Base-by-base conservation (phyloP, 92 coral and sea anemone species). In the Actinernus sp. region DNA sequence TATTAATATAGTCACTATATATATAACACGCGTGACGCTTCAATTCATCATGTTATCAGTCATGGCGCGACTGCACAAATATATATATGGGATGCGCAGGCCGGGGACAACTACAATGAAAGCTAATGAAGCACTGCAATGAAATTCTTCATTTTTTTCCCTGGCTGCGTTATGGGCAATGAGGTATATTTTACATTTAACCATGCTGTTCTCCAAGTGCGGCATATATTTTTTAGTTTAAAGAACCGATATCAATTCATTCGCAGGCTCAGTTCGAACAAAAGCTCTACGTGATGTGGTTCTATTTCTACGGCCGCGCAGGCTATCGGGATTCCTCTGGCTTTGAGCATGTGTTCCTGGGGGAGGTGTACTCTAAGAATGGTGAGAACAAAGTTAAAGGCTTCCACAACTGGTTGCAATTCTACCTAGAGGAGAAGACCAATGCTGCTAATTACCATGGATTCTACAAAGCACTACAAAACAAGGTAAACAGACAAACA, bases 271-370 rank as follows among this genome's bases (percentile, higher is more conserved):
- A 60, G 20, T 81, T 81, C 41, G 62, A 63, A 39, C 32, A 43
- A 13, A 34, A 37, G 31, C 81, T 81, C 13, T 32, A 81, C 11
- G 59, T 38, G 27, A 81, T 72, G 68, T 81, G 87, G 87, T 65
- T 81, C 53, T 81, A 81, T 49, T 72, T 81, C 31, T 81, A 81
- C 45, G 34, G 26, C 13, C 81, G 87, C 31, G 55, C 49, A 7
- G 81, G 56, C 13, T 73, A 63, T 27, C 47, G 87, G 39, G 87
- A 81, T 49, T 81, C 87, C 11, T 81, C 87, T 18, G 87, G 87
- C 30, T 72, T 81, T 40, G 87, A 81, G 46, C 87, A 81, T 58
- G 87, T 81, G 60, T 81, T 81, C 40, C 60, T 74, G 27, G 87
- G 87, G 4, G 87, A 81, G 56, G 2, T 22, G 14, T 31, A 24